phyloP scores from a whole-genome alignment of 1,140 invertebrate genomes.

The Nasonia giraulti region DNA sequence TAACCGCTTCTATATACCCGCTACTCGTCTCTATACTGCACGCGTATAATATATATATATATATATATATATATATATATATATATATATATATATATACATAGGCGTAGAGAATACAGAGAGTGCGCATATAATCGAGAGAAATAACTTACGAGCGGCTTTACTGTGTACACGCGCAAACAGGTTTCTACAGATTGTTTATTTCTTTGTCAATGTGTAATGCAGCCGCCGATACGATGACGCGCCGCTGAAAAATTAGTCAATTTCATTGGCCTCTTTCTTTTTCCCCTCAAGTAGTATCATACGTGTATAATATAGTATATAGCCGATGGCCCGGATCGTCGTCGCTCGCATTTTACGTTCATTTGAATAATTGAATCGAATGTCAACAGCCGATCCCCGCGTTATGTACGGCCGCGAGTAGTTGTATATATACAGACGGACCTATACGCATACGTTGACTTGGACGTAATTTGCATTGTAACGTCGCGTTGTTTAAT shows the following conservation, averaged over 20 bases:
- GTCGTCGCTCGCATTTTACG: slow-evolving; percentile 25
- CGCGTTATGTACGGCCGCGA: not conserved
- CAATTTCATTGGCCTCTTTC: slow-evolving; percentile 22
- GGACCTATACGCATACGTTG: not conserved
- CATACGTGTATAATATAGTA: not conserved
- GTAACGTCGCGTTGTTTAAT: slow-evolving; percentile 13
- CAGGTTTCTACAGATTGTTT: slow-evolving; percentile 44
- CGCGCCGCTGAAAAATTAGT: slow-evolving; percentile 32
- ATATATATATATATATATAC: too few relatives aligned
- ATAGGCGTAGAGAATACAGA: not conserved
- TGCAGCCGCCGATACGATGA: not conserved
- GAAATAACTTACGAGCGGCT: slow-evolving; percentile 27
- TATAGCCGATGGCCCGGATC: not conserved
- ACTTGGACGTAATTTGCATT: not conserved
- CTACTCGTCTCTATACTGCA: slow-evolving; percentile 4
- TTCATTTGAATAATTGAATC: slow-evolving; percentile 46
- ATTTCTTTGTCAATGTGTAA: slow-evolving; percentile 45
- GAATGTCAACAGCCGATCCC: slow-evolving; percentile 37
- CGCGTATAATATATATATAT: not conserved
- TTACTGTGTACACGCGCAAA: slow-evolving; percentile 12
- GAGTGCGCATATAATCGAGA: slow-evolving; percentile 3
- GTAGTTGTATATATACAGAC: not conserved
- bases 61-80: too few relatives aligned
- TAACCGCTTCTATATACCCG: slow-evolving; percentile 13
- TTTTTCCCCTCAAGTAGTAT: not conserved